Conservation (phyloP, 2,888 invertebrate genomes). For the Diaperis boleti region DNA sequence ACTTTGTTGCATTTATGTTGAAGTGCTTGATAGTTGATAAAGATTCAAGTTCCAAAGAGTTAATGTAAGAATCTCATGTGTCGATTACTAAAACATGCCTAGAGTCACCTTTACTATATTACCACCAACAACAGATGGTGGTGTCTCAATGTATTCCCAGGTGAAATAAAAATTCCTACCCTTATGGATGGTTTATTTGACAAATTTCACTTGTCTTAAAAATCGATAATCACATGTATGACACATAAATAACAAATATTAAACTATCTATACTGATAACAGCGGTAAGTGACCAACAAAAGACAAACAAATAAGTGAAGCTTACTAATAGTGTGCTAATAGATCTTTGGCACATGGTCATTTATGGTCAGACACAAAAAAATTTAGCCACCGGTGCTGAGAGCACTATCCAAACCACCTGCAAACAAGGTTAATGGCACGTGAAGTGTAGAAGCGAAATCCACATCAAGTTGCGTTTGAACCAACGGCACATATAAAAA, state of each 20-base stretch:
- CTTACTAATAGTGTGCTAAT: slow-evolving; percentile 20
- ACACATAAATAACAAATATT: slow-evolving; percentile 42
- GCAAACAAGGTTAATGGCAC: not conserved
- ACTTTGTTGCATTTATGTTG: too few species aligned
- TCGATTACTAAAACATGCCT: too few species aligned
- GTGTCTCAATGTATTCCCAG: too few species aligned
- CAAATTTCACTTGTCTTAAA: slow-evolving; percentile 34
- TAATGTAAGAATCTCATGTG: too few species aligned
- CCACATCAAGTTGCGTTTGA: slow-evolving; percentile 6
- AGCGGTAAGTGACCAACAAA: slow-evolving; percentile 22
- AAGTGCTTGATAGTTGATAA: too few species aligned
- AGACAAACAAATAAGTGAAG: slow-evolving; percentile 15
- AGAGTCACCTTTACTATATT: too few species aligned
- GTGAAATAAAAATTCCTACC: slow-evolving; percentile 17
- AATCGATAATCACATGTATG: slow-evolving; percentile 29
- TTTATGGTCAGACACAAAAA: slow-evolving; percentile 13
- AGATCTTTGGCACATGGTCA: slow-evolving; percentile 37
- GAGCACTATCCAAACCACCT: not conserved
- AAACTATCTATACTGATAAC: slow-evolving; percentile 41
- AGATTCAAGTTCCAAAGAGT: too few species aligned
- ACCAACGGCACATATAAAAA: slow-evolving; percentile 41
- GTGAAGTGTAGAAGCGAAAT: slow-evolving; percentile 27
- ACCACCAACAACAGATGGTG: too few species aligned
- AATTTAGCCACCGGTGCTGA: not conserved
- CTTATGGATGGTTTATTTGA: slow-evolving; percentile 19